Conservation (phyloP, 2,113 vertebrate species). For the Eulacestoma nigropectus region DNA sequence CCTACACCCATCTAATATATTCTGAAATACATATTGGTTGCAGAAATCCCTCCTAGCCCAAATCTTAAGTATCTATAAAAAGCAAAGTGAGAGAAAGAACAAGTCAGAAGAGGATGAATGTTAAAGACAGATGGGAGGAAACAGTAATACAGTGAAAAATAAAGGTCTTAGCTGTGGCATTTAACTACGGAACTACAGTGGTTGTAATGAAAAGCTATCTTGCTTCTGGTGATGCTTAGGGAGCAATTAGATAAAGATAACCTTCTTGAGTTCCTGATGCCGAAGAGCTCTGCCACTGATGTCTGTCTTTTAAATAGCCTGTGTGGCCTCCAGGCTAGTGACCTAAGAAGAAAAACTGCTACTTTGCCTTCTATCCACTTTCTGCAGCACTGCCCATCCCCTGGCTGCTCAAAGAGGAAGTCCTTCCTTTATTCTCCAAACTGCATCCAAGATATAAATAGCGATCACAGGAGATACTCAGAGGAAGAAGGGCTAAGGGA, state of each 20-base stretch:
- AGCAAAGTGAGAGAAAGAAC: not conserved
- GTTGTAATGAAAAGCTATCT: not conserved
- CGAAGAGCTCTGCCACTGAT: not conserved
- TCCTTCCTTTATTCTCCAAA: not conserved
- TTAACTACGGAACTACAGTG: not conserved
- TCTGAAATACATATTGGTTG: not conserved
- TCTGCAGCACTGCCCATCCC: not conserved
- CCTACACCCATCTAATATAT: not conserved
- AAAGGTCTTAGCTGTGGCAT: not conserved
- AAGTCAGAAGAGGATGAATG: not conserved
- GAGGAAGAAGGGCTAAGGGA: not conserved
- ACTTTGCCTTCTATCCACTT: not conserved
- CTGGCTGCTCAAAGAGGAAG: not conserved
- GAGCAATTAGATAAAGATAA: conserved; percentile 22
- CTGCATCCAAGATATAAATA: not conserved
- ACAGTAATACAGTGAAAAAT: not conserved
- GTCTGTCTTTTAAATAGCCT: not conserved
- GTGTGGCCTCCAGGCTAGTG: not conserved
- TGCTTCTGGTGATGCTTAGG: not conserved
- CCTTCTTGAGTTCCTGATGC: not conserved
- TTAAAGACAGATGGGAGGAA: not conserved
- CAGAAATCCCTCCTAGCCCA: not conserved
- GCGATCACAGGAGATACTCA: not conserved
- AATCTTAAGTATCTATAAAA: not conserved
- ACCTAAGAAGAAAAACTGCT: not conserved